Conservation (phyloP, 2,113 vertebrate species). For the Progne subis region DNA sequence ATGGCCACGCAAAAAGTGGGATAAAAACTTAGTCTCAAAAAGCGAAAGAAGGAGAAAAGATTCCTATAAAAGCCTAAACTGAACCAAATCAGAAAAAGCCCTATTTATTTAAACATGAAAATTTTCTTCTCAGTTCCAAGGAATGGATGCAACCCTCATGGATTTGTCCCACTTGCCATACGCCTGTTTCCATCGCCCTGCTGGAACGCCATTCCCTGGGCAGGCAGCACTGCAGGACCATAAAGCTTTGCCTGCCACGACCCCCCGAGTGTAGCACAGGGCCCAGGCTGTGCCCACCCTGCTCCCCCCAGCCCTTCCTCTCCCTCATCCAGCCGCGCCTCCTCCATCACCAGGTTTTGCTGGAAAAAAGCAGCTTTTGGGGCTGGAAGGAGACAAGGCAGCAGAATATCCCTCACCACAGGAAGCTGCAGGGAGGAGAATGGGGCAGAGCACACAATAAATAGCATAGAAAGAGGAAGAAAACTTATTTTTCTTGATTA, state of each 20-base stretch:
- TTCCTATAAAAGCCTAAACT: background rate
- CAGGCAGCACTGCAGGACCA: background rate
- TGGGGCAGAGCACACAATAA: background rate
- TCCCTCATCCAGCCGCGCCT: background rate
- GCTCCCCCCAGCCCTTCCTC: background rate
- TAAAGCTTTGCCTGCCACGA: background rate
- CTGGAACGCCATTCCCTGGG: background rate
- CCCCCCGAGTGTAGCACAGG: rapidly evolving
- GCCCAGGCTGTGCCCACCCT: background rate
- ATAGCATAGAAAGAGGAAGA: background rate
- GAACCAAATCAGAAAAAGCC: background rate
- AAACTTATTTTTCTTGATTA: background rate
- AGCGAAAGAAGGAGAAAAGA: background rate
- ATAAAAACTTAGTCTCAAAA: background rate
- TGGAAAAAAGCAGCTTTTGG: background rate
- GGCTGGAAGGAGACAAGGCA: background rate
- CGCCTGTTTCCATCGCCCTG: background rate
- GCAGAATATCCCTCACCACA: rapidly evolving
- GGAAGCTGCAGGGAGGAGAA: background rate
- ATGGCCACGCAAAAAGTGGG: background rate
- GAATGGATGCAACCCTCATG: background rate
- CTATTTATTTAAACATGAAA: background rate
- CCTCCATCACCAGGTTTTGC: background rate
- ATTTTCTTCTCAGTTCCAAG: background rate
- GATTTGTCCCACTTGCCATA: background rate